phyloP scores from a whole-genome alignment of 2,113 vertebrate genomes.

The Mobula hypostoma region DNA sequence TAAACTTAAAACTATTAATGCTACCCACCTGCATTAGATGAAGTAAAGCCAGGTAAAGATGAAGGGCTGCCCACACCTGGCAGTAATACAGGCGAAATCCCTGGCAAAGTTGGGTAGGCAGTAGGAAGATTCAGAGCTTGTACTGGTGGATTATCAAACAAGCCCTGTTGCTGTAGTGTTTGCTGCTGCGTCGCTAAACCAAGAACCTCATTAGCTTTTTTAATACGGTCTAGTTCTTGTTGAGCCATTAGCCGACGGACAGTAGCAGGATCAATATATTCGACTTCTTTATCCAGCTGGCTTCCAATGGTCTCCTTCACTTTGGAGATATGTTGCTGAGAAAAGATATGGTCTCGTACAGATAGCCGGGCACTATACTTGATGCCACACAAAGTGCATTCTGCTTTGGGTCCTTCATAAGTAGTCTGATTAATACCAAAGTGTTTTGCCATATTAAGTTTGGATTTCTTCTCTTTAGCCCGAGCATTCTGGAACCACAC shows the following conservation, averaged over 20 bases:
- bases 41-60: conserved; percentile 91
- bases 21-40: conserved; percentile 92
- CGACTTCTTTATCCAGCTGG: conserved; percentile 97
- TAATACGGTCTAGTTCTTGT: conserved; percentile 97
- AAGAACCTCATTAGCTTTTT: conserved; percentile 97
- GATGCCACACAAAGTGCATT: conserved; percentile 96
- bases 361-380: conserved; percentile 97
- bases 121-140: conserved; percentile 93
- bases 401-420: conserved; percentile 96
- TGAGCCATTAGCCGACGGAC: conserved; percentile 98
- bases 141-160: conserved; percentile 87
- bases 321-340: conserved; percentile 96
- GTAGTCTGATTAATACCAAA: conserved; percentile 97
- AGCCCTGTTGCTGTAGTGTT: conserved; percentile 76
- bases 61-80: conserved; percentile 86
- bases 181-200: conserved; percentile 72
- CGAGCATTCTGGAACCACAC: conserved; percentile 99
- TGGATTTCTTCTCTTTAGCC: conserved; percentile 97
- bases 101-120: conserved; percentile 86
- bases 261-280: conserved; percentile 97
- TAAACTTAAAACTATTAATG: conserved; percentile 27
- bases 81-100: conserved; percentile 91
- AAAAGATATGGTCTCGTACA: conserved; percentile 98
- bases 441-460: conserved; percentile 98
- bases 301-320: conserved; percentile 98